Conservation (phyloP, 2,888 invertebrate species). For the Silvanus unidentatus region DNA sequence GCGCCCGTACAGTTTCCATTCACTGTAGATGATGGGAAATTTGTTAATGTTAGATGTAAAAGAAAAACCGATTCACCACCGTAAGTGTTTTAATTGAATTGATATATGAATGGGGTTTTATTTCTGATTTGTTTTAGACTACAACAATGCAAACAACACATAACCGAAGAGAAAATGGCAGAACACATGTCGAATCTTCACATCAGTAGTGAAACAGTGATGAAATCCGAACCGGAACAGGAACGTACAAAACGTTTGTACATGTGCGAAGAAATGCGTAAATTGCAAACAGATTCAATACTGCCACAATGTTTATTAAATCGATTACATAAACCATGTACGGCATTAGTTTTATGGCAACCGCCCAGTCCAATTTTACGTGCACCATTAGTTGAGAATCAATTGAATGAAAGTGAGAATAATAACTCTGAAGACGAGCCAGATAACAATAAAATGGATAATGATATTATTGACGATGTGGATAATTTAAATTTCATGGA, state of each 20-base stretch:
- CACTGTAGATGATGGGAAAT: too few species aligned
- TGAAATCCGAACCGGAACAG: slow-evolving; percentile 30
- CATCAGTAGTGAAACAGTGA: slow-evolving; percentile 51
- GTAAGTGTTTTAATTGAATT: slow-evolving; percentile 31
- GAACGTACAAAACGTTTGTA: slow-evolving; percentile 45
- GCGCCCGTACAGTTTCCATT: too few species aligned
- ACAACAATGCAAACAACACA: slow-evolving; percentile 61
- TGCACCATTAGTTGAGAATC: slow-evolving; percentile 35
- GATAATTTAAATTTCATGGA: slow-evolving; percentile 27
- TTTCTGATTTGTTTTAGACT: slow-evolving; percentile 21
- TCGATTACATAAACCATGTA: slow-evolving; percentile 63
- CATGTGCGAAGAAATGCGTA: slow-evolving; percentile 67
- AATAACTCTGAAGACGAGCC: slow-evolving; percentile 46
- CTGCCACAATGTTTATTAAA: slow-evolving; percentile 57
- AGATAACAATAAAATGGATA: slow-evolving; percentile 39
- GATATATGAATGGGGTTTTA: slow-evolving; percentile 3
- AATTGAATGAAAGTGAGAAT: slow-evolving; percentile 37
- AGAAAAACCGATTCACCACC: slow-evolving; percentile 41
- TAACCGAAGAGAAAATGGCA: slow-evolving; percentile 80
- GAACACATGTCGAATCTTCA: slow-evolving; percentile 71
- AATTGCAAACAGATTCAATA: slow-evolving; percentile 58
- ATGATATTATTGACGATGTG: slow-evolving; percentile 16
- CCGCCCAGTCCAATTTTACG: slow-evolving; percentile 49
- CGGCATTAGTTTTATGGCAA: slow-evolving; percentile 77
- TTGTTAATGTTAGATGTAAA: slow-evolving; percentile 28